phyloP scores from a whole-genome alignment of 1,140 invertebrate genomes.

The Stratiolaelaps scimitus region DNA sequence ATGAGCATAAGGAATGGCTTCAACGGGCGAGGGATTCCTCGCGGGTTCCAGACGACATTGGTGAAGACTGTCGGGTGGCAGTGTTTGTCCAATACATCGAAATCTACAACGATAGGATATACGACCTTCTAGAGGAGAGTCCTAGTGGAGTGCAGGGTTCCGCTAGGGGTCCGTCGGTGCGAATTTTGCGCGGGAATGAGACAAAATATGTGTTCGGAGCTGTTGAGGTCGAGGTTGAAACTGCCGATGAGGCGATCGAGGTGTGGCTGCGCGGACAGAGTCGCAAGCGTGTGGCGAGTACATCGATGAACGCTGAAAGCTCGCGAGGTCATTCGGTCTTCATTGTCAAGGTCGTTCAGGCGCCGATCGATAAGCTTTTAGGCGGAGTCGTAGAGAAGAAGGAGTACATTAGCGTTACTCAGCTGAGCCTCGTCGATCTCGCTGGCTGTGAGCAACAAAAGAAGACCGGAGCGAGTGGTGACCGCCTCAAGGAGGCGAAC shows the following conservation, averaged over 20 bases:
- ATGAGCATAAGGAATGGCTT: no score
- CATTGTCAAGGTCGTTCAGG: slow-evolving; percentile 75
- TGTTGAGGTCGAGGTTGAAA: slow-evolving; percentile 77
- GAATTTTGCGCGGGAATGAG: slow-evolving; percentile 61
- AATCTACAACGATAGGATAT: slow-evolving; percentile 95
- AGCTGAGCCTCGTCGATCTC: slow-evolving; percentile 82
- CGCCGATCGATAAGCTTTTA: slow-evolving; percentile 55
- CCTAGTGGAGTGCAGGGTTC: slow-evolving; percentile 32
- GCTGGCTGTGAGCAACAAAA: slow-evolving; percentile 80
- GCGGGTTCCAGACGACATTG: not conserved
- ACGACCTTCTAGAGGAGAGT: slow-evolving; percentile 79
- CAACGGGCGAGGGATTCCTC: not conserved
- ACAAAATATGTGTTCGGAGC: slow-evolving; percentile 71
- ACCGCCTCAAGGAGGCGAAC: slow-evolving; percentile 59
- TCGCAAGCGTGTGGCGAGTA: slow-evolving; percentile 70
- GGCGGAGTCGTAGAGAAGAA: slow-evolving; percentile 48
- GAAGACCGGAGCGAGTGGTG: slow-evolving; percentile 63
- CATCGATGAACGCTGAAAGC: slow-evolving; percentile 74
- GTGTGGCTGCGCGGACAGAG: slow-evolving; percentile 64
- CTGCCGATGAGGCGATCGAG: slow-evolving; percentile 79
- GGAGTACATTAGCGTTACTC: slow-evolving; percentile 50
- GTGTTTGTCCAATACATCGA: slow-evolving; percentile 95
- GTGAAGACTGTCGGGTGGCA: slow-evolving; percentile 40
- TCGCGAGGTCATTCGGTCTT: slow-evolving; percentile 88
- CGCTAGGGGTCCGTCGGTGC: slow-evolving; percentile 45